Percentiles rank a stretch among this genome's conserved stretches.
phyloP scores from a whole-genome alignment of 30 jellyfish, hydroid and myxozoan species.

The Pseudorhiza aurosa region DNA sequence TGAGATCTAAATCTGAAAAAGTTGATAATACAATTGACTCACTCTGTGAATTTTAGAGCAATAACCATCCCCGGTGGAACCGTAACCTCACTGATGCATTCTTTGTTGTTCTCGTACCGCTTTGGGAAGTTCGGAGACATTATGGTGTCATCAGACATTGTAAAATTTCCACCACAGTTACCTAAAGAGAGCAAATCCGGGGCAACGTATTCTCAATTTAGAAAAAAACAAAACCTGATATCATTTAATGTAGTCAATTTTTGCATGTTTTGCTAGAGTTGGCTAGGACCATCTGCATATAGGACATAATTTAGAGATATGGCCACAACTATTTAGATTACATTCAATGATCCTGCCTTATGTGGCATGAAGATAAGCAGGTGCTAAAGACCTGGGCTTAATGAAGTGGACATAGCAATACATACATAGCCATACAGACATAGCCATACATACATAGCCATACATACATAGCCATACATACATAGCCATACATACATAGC shows the following conservation, averaged over 20 bases:
- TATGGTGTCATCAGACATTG: conserved; percentile 60
- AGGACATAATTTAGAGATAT: too few species aligned
- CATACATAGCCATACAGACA: too few species aligned
- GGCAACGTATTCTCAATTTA: not conserved
- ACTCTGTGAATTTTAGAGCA: conserved; percentile 66
- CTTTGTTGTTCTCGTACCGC: conserved; percentile 58
- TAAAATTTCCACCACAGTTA: conserved; percentile 85
- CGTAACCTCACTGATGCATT: conserved; percentile 80
- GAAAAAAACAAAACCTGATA: not conserved
- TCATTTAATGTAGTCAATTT: not conserved
- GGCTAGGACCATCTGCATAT: too few species aligned
- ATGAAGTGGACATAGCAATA: too few species aligned
- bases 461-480: too few species aligned
- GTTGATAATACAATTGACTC: not conserved
- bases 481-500: too few species aligned
- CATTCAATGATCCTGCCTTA: too few species aligned
- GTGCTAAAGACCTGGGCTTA: too few species aligned
- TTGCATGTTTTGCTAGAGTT: not conserved
- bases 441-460: too few species aligned
- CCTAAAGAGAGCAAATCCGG: conserved; percentile 31
- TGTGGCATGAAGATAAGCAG: too few species aligned
- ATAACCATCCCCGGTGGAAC: conserved; percentile 64
- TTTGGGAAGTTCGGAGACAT: conserved; percentile 83
- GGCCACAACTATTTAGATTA: too few species aligned
- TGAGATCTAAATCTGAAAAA: too few species aligned